These are phyloP conservation scores for Achatina immaculata DNA, from an alignment of 1,140 invertebrate genomes.

Conservation along the genomic window DNA sequence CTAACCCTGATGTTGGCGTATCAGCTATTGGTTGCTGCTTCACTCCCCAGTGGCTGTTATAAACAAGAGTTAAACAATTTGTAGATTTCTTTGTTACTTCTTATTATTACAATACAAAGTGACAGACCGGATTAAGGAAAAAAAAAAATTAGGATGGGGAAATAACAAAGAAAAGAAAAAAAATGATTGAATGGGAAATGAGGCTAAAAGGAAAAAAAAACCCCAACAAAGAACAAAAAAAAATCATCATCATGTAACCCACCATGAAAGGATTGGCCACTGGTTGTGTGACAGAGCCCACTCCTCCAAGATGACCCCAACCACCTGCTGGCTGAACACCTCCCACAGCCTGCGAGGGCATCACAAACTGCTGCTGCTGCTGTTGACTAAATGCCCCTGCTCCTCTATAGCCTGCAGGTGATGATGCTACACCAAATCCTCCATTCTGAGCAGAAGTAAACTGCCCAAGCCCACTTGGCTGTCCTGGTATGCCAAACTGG, in stretches of 20 bases:
- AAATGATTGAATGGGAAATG: not conserved
- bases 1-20: too few species aligned
- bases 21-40: too few species aligned
- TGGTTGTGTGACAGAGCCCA: conserved; percentile 12
- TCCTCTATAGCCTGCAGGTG: conserved; percentile 38
- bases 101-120: too few species aligned
- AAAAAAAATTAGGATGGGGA: too few species aligned
- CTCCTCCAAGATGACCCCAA: conserved; percentile 35
- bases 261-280: conserved; percentile 58
- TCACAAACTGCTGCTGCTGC: conserved; percentile 39
- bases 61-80: too few species aligned
- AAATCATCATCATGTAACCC: too few species aligned
- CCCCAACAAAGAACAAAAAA: conserved; percentile 65
- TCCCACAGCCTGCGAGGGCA: conserved; percentile 29
- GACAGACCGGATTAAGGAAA: too few species aligned
- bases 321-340: conserved; percentile 38
- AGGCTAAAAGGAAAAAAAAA: not conserved
- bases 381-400: conserved; percentile 29
- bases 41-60: too few species aligned
- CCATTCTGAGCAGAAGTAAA: conserved; percentile 41
- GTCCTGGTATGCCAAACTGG: conserved; percentile 17
- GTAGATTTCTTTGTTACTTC: too few species aligned
- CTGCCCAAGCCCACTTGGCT: conserved; percentile 33
- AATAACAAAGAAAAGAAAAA: too few species aligned
- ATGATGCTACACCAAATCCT: conserved; percentile 35